Base-by-base conservation (phyloP, 1,140 invertebrate species). In the Drosophila pruinosa region DNA sequence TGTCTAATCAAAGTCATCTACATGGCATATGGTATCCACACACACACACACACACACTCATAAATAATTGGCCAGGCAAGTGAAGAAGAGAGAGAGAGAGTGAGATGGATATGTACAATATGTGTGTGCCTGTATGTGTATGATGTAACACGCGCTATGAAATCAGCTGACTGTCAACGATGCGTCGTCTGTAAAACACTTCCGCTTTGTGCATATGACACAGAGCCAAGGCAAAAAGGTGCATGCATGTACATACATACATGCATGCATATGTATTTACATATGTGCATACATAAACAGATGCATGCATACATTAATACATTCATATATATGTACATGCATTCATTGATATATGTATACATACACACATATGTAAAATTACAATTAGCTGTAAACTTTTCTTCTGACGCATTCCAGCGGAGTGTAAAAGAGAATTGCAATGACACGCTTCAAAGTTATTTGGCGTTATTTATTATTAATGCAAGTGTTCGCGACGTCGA, bases 1-100 rank as follows among this genome's bases (percentile, higher is more conserved):
- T 76, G 78, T 75, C 47, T 67, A 67, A 72, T 72, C 63, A 72
- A 72, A 72, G 53, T 67, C 69, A 72, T 72, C 69, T 72, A 61
- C 24, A 34, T 26, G 48, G 7, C 24, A 50, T 47, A 68, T 39
- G 45, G 36, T 48, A 19, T 24, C 19, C 8, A 45, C 21, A 47
- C 12, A 47, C 38, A 63, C 17, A 34, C 36, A 41, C 14, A 34
- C 6, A 14, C 24, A 56, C 53, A 28, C 41, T 45, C 21, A 12
- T 59, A 31, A 45, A 45, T 69, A 69, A 69, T 69, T 69, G 65
- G 57, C 38, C 57, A 69, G 47, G 14, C 45, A 41, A 41, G 47
- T 34, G 31, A 43, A 26, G 8, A 6, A 19, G 26, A 47, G 43
- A 15, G 19, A 31, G 22, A 34, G 50, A 10, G 8, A 36, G n/a